These are phyloP conservation scores for Enoplosus armatus DNA, from an alignment of 2,797 vertebrate genomes.

Conservation along the genomic window DNA sequence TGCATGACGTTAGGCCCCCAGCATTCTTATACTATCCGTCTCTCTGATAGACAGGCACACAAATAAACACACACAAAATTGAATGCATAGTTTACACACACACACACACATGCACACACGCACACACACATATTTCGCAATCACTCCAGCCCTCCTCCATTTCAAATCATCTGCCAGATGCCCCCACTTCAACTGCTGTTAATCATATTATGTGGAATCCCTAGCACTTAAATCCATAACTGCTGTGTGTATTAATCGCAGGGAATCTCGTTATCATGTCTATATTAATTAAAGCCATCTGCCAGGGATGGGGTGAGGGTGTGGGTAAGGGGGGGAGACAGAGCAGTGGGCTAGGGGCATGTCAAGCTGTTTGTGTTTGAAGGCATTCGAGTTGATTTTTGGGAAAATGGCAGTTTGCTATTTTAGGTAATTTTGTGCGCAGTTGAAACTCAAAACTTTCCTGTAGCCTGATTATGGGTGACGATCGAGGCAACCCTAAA, in stretches of 20 bases:
- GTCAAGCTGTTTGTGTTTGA: constrained; percentile 53
- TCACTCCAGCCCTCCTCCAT: constrained; percentile 61
- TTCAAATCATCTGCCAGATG: constrained; percentile 78
- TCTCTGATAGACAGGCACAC: constrained; percentile 32
- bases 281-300: constrained; percentile 88
- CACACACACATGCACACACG: constrained; percentile 6
- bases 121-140: constrained; percentile 43
- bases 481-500: constrained; percentile 34
- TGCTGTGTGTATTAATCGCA: constrained; percentile 85
- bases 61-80: constrained; percentile 30
- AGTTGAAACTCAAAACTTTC: constrained; percentile 50
- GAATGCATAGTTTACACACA: constrained; percentile 16
- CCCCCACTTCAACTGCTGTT: constrained; percentile 78
- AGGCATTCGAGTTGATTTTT: constrained; percentile 46
- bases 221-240: constrained; percentile 86
- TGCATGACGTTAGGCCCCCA: constrained; percentile 38
- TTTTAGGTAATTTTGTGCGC: constrained; percentile 53
- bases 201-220: constrained; percentile 87
- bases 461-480: constrained; percentile 36
- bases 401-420: constrained; percentile 48
- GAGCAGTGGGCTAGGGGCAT: constrained; percentile 32
- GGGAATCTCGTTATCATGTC: constrained; percentile 86
- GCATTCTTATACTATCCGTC: constrained; percentile 51
- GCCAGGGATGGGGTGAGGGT: constrained; percentile 69
- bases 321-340: constrained; percentile 36